Percentiles rank a stretch among this genome's conserved stretches.
Evolutionary conservation across 2,113 vertebrate species (phyloP).

Genomic region (Menidia beryllina): DNA sequence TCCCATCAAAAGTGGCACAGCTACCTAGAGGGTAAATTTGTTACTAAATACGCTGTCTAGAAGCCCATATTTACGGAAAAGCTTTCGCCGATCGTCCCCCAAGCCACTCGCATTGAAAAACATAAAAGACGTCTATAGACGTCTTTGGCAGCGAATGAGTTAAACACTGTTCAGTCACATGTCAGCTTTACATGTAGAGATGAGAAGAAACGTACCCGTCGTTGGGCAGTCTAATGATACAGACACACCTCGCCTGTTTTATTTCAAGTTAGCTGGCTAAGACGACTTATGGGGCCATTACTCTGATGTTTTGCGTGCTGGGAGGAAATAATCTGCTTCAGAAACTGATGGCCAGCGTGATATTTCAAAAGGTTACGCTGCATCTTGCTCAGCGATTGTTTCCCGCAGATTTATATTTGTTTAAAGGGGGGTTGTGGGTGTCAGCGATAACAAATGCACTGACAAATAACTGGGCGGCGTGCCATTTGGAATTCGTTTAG

Average conservation of each 20-base stretch:
- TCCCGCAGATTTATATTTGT: slow-evolving; percentile 81
- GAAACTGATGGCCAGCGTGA: slow-evolving; percentile 75
- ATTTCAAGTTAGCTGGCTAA: slow-evolving; percentile 34
- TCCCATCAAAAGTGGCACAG: too few species aligned
- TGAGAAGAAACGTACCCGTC: slow-evolving; percentile 19
- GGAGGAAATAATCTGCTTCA: slow-evolving; percentile 48
- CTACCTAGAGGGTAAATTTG: too few species aligned
- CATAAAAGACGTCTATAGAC: too few species aligned
- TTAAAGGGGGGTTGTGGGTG: slow-evolving; percentile 79
- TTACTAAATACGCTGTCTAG: too few species aligned
- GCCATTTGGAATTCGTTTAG: slow-evolving; percentile 82
- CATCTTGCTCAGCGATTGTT: slow-evolving; percentile 79
- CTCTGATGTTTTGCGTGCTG: slow-evolving; percentile 54
- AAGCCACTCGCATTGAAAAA: too few species aligned
- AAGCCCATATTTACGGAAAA: too few species aligned
- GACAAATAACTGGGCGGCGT: slow-evolving; percentile 77
- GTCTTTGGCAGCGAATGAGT: too few species aligned
- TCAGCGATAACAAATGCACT: slow-evolving; percentile 81
- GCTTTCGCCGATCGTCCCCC: too few species aligned
- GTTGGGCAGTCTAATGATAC: slow-evolving; percentile 20
- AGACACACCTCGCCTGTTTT: slow-evolving; percentile 46
- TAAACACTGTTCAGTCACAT: slow-evolving; percentile 16
- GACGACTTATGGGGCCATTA: slow-evolving; percentile 52
- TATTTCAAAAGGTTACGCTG: slow-evolving; percentile 85
- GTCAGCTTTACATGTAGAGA: slow-evolving; percentile 12